phyloP scores from a whole-genome alignment of 1,140 invertebrate species.

The Hypsibius dujardini region DNA sequence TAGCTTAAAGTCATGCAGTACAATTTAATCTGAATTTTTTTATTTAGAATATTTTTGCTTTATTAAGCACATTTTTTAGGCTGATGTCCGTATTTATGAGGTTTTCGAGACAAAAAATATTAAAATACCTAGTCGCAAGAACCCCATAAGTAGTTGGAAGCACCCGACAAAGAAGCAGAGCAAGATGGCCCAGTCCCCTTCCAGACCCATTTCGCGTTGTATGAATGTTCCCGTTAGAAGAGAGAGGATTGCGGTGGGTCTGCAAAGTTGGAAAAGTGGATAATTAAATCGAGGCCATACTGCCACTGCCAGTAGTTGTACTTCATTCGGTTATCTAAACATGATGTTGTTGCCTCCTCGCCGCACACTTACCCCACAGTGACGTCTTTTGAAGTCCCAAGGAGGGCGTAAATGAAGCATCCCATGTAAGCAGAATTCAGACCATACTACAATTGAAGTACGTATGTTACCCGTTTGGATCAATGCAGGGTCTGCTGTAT shows the following conservation, averaged over 20 bases:
- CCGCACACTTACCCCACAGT: slow-evolving; percentile 49
- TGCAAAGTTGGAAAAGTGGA: neutral
- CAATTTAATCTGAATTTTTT: too few species aligned
- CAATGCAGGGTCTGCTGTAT: too few species aligned
- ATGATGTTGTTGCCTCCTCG: neutral
- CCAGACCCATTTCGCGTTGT: slow-evolving; percentile 41
- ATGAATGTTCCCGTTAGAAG: slow-evolving; percentile 56
- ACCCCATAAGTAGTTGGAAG: slow-evolving; percentile 55
- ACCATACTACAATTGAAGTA: slow-evolving; percentile 46
- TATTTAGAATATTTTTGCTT: too few species aligned
- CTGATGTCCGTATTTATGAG: too few species aligned
- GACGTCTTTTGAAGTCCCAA: slow-evolving; percentile 75
- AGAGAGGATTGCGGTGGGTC: slow-evolving; percentile 67
- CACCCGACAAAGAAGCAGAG: slow-evolving; percentile 55
- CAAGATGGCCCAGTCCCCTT: slow-evolving; percentile 51
- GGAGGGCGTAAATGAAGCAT: slow-evolving; percentile 64
- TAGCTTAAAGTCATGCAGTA: too few species aligned
- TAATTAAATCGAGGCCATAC: neutral
- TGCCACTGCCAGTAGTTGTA: too few species aligned
- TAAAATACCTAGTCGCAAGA: slow-evolving; percentile 57
- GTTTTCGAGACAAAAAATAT: too few species aligned
- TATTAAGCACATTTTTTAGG: too few species aligned
- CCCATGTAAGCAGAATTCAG: slow-evolving; percentile 80
- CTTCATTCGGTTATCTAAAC: neutral
- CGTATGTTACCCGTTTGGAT: neutral